Percentiles rank a stretch among this genome's conserved stretches.
These are phyloP conservation scores for Poicephalus meyeri DNA, from an alignment of 2,113 vertebrate genomes.

Conservation along the genomic window DNA sequence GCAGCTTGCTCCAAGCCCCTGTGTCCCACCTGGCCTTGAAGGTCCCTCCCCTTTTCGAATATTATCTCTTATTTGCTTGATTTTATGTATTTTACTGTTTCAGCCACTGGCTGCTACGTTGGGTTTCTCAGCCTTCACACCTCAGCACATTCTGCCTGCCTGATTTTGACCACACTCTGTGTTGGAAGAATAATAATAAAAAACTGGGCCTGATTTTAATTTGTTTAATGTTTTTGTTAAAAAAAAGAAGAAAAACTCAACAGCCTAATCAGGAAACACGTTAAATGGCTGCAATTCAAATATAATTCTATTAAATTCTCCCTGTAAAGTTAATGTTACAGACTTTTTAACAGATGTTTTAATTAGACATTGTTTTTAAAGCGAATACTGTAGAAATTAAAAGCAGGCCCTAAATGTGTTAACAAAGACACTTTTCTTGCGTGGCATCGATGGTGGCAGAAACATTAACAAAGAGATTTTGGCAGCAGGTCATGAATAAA, in stretches of 20 bases:
- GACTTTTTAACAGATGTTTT: constrained; percentile 89
- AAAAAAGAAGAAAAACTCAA: constrained; percentile 65
- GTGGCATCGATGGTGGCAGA: constrained; percentile 69
- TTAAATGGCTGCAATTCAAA: constrained; percentile 84
- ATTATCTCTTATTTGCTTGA: background rate
- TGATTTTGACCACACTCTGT: constrained; percentile 58
- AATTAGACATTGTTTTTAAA: constrained; percentile 88
- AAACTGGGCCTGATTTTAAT: constrained; percentile 74
- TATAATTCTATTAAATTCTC: constrained; percentile 88
- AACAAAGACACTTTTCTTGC: constrained; percentile 81
- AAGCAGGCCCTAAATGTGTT: constrained; percentile 80
- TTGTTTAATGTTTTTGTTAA: constrained; percentile 70
- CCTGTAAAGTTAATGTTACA: constrained; percentile 87
- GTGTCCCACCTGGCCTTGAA: background rate
- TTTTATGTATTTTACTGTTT: background rate
- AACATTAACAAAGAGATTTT: constrained; percentile 72
- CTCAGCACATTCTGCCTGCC: constrained; percentile 39
- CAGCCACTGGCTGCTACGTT: background rate
- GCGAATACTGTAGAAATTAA: constrained; percentile 86
- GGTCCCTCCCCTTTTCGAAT: background rate
- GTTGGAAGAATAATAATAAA: constrained; percentile 73
- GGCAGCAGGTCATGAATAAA: constrained; percentile 69
- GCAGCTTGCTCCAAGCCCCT: background rate
- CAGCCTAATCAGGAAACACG: constrained; percentile 81
- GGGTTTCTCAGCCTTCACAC: constrained; percentile 3